Conservation (phyloP, 2,797 vertebrate genomes). For the Naso thynnoides region DNA sequence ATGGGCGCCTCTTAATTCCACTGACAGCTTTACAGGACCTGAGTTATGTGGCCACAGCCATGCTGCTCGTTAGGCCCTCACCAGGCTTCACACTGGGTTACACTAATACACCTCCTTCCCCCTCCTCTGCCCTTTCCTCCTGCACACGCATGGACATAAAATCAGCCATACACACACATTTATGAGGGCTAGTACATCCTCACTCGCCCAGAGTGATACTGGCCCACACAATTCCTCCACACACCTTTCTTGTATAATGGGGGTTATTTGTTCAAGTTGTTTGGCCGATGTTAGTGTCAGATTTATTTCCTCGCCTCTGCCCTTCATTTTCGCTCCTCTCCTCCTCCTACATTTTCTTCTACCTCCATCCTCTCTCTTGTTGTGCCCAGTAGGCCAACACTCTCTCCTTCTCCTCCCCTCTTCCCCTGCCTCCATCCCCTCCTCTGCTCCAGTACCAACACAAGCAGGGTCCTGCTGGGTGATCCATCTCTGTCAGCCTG, state of each 20-base stretch:
- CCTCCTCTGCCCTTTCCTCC: constrained; percentile 39
- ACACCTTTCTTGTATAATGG: constrained; percentile 57
- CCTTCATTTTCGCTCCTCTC: constrained; percentile 44
- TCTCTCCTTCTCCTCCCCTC: constrained; percentile 3
- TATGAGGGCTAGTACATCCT: constrained; percentile 21
- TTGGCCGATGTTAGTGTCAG: constrained; percentile 47
- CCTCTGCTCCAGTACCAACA: constrained; percentile 46
- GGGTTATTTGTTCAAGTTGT: constrained; percentile 65
- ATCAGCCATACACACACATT: constrained; percentile 51
- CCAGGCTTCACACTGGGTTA: constrained; percentile 73
- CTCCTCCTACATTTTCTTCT: constrained; percentile 42
- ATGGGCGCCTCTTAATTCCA: constrained; percentile 86
- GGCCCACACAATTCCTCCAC: constrained; percentile 51
- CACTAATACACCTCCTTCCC: constrained; percentile 70
- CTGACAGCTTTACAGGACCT: constrained; percentile 85
- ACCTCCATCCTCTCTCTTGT: constrained; percentile 36
- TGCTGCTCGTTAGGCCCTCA: constrained; percentile 77
- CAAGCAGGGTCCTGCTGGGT: constrained; percentile 78
- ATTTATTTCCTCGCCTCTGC: constrained; percentile 62
- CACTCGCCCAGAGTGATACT: constrained; percentile 30
- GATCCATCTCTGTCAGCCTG: constrained; percentile 94
- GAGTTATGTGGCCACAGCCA: constrained; percentile 80
- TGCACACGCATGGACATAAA: constrained; percentile 41
- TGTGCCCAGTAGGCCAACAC: constrained; percentile 48
- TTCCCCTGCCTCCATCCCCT: background rate